Base-by-base conservation (phyloP, 2,888 invertebrate species). In the Chaitophorus viminalis region DNA sequence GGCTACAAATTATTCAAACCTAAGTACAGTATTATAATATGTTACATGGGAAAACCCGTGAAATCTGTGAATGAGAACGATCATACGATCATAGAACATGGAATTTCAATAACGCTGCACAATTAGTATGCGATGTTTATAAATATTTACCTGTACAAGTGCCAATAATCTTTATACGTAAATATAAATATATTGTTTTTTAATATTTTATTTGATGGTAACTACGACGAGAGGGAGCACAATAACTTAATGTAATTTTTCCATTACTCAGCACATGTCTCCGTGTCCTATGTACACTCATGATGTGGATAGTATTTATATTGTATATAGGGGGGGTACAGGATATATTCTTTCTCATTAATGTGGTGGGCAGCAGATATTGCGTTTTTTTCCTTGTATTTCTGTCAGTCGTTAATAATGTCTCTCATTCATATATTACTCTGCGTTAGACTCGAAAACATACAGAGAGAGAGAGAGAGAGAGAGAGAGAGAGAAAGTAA, bases 351-450 rank as follows among this genome's bases (percentile, higher is more conserved):
- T 6, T 74, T 18, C 33, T 39, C 74, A 74, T 74, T 74, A 74
- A 74, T 31, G 74, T 9, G 18, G 36, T 25, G 36, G 14, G 14
- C 36, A 31, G 74, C 21, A 74, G 33, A 33, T 68, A 68, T 68
- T 68, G 0, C 25, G 36, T 39, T 76, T 76, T 46, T 76, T 76
- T n/a, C 72, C 33, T 33, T 33, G 25, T 17, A 33, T 52, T 82
- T 82, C 9, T 54, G 18, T 39, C 39, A 25, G 82, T 74, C 54
- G 29, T n/a, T 39, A 33, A 82, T 83, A 54, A 74, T 60, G 52
- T 83, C 60, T 36, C 74, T 83, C 74, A 46, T 83, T 83, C 60
- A 83, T 83, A 74, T 54, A 31, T 74, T 17, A 74, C 14, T 11
- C 11, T 54, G 74, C 54, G 54, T 83, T 83, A 83, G n/a, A 83